These are phyloP conservation scores for Nebria ingens DNA, from an alignment of 1,140 invertebrate genomes.

Conservation along the genomic window DNA sequence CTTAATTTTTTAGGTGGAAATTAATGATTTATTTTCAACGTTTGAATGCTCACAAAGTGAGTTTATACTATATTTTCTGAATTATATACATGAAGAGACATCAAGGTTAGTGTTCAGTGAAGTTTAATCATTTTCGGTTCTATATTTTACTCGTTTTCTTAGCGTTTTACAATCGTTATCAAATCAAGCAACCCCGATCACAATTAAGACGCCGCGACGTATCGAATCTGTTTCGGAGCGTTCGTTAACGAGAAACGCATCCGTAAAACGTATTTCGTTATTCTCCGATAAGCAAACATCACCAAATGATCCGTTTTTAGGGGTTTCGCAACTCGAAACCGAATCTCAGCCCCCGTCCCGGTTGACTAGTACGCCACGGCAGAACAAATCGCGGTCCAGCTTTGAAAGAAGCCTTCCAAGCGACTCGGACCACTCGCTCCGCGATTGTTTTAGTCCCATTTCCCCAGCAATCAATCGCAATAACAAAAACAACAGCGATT, in stretches of 20 bases:
- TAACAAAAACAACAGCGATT: too few relatives aligned
- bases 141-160: constrained; percentile 9
- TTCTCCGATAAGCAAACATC: not conserved
- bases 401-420: not conserved
- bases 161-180: constrained; percentile 16
- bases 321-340: too few relatives aligned
- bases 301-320: too few relatives aligned
- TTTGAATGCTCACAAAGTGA: constrained; percentile 24
- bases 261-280: not conserved
- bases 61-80: constrained; percentile 30
- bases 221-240: constrained; percentile 8
- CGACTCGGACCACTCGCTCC: not conserved
- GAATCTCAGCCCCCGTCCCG: too few relatives aligned
- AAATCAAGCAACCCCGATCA: constrained; percentile 13
- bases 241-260: too few relatives aligned
- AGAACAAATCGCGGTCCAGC: not conserved
- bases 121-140: constrained; percentile 11
- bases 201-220: not conserved
- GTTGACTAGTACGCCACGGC: too few relatives aligned
- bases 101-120: constrained; percentile 19
- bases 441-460: not conserved
- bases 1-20: constrained; percentile 13
- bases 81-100: constrained; percentile 29
- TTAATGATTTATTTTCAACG: not conserved
- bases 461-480: too few relatives aligned